These are phyloP conservation scores for cattle (Bos taurus) DNA, from an alignment of 2,113 vertebrate species.

Conservation along the genomic window DNA sequence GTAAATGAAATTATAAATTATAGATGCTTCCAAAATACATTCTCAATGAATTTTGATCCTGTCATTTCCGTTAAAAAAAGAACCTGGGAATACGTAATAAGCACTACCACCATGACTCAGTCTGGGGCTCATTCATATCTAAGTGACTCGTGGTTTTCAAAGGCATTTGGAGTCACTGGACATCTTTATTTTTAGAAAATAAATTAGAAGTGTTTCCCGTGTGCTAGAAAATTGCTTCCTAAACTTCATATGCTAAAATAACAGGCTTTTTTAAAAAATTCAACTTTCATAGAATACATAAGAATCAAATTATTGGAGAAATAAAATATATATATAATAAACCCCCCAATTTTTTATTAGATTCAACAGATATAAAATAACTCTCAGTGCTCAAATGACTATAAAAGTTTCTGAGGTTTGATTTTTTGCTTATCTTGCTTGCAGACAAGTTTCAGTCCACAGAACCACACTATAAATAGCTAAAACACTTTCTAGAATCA, in stretches of 20 bases:
- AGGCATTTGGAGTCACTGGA: background rate
- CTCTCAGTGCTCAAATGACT: background rate
- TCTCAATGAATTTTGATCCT: background rate
- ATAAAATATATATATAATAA: background rate
- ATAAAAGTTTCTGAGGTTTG: background rate
- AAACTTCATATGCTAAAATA: background rate
- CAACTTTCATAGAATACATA: background rate
- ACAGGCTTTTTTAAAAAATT: background rate
- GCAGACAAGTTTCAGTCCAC: background rate
- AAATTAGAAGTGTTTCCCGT: background rate
- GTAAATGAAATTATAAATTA: slow-evolving; percentile 6
- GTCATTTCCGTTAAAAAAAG: background rate
- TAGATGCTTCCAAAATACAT: background rate
- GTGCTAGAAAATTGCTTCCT: background rate
- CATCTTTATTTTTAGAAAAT: background rate
- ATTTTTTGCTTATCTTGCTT: background rate
- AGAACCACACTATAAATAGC: background rate
- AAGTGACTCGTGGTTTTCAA: background rate
- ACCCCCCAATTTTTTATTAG: background rate
- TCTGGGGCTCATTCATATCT: background rate
- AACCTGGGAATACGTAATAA: background rate
- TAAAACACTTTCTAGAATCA: slow-evolving; percentile 44
- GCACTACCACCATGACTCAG: background rate
- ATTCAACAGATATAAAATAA: background rate
- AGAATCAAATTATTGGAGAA: background rate